Conservation (phyloP, 2,113 vertebrate genomes). For the human region GRCh38 chr20:15215501-15216000, state of each 20-base stretch:
- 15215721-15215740: neutral
- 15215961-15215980: neutral
- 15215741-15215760: neutral
- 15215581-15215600: neutral
- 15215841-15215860: neutral
- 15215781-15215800: neutral
- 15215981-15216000: neutral
- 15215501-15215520: neutral
- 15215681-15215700: neutral
- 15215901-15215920: neutral
- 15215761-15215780: neutral
- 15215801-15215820: neutral
- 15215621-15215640: constrained; percentile 3
- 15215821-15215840: neutral
- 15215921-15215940: neutral
- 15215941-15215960: neutral
- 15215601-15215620: neutral
- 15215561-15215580: neutral
- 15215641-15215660: neutral
- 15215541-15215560: neutral
- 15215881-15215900: neutral
- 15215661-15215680: neutral
- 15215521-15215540: constrained; percentile 4
- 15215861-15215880: neutral
- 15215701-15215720: neutral